Base-by-base conservation (phyloP, 1,140 invertebrate species). In the Eumaeus atala region DNA sequence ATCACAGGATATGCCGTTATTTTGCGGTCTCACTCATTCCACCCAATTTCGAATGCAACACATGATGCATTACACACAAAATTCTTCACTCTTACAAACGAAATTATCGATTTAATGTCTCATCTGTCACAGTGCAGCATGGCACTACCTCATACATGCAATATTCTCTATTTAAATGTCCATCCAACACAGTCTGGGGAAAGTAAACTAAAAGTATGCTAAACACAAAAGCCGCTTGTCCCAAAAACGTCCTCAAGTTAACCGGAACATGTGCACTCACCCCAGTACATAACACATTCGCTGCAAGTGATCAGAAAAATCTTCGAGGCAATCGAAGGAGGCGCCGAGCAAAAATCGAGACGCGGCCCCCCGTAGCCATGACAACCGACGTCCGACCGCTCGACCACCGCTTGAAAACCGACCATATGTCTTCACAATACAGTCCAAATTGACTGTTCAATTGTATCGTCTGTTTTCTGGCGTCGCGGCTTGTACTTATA, bases 401-500 rank as follows among this genome's bases (percentile, higher is more conserved):
- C 44, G 4, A 5, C 12, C 11, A 14, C 12, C 61, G 51, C 53
- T 9, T 35, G 11, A 74, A 74, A 74, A 64, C 8, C 36, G 54
- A 70, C 67, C 66, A 53, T 72, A 74, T 48, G 0, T 10, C 12
- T 9, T 8, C 9, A 28, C 38, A 36, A 59, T 68, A 76, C 33
- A 66, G 65, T 64, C 17, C 60, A 38, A 62, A 67, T 74, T 34
- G 14, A 40, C 34, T 21, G 34, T 3, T 2, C 14, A 3, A 11
- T n/a, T 11, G 54, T 35, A 51, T 11, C 42, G 35, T 38, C 44
- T 37, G 51, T 18, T 59, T 56, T 61, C 55, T 61, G 58, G 66
- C 71, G 70, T 74, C 72, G 66, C 58, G 72, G 70, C 76, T 74
- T 79, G 79, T 80, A 82, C 68, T 77, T 79, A 80, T 81, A 81